Percentiles rank a stretch among this genome's conserved stretches.
These are phyloP conservation scores for Dicyrtoma fusca DNA, from an alignment of 2,888 invertebrate genomes.

Conservation along the genomic window DNA sequence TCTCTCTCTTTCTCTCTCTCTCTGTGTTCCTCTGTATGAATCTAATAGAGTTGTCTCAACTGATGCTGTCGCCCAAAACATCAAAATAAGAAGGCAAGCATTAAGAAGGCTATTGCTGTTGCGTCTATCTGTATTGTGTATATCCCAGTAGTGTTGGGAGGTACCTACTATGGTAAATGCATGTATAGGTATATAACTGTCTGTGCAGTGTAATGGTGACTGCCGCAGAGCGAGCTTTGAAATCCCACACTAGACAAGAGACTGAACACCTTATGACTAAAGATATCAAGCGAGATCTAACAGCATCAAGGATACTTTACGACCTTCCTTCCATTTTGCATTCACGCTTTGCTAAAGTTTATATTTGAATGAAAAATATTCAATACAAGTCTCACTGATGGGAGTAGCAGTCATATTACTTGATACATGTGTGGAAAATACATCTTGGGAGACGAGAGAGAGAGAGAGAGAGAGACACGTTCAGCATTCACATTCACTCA, in stretches of 20 bases:
- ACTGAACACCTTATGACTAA: neutral
- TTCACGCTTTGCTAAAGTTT: neutral
- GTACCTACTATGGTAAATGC: too few relatives aligned
- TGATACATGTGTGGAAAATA: too few relatives aligned
- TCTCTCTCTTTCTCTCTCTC: too few relatives aligned
- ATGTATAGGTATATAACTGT: neutral
- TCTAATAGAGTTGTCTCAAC: too few relatives aligned
- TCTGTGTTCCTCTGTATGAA: too few relatives aligned
- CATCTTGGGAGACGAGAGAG: neutral
- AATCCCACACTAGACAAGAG: neutral
- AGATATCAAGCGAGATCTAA: neutral
- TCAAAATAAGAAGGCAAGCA: too few relatives aligned
- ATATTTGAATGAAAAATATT: neutral
- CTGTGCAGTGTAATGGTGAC: neutral
- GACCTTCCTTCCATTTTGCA: slow-evolving; percentile 14
- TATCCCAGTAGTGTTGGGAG: too few relatives aligned
- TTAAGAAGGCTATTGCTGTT: too few relatives aligned
- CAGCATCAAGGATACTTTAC: slow-evolving; percentile 4
- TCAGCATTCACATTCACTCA: neutral
- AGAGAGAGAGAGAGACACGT: neutral
- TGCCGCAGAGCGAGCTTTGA: neutral
- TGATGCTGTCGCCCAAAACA: too few relatives aligned
- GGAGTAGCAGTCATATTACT: too few relatives aligned
- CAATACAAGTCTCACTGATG: too few relatives aligned
- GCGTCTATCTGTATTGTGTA: too few relatives aligned